A percentile compares a stretch with the other conserved stretches of the same genome.
phyloP scores from a whole-genome alignment of 2,797 vertebrate species.

The Centropyge bicolor region DNA sequence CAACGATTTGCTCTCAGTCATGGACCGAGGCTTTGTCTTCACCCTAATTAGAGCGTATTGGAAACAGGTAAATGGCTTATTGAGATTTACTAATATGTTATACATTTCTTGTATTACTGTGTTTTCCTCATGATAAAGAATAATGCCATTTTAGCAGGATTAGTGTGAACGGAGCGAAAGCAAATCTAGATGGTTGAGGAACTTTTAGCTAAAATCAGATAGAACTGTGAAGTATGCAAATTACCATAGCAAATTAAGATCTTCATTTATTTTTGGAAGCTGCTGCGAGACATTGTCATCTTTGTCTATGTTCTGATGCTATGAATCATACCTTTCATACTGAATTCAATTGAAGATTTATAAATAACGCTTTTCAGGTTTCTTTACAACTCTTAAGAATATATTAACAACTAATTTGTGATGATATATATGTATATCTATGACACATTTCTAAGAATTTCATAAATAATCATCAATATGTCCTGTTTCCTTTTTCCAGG shows the following conservation, averaged over 20 bases:
- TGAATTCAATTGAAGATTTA: neutral
- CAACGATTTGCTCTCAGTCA: slow-evolving; percentile 96
- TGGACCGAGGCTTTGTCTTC: slow-evolving; percentile 99
- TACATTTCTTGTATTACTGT: neutral
- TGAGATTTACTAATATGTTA: neutral
- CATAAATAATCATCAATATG: neutral
- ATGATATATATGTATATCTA: neutral
- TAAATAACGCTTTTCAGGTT: neutral
- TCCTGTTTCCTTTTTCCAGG: slow-evolving; percentile 78
- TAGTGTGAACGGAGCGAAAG: neutral
- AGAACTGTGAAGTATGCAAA: neutral
- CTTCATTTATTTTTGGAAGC: neutral
- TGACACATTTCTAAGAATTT: neutral
- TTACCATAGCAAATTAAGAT: neutral
- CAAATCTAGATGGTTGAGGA: neutral
- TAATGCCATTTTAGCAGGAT: neutral
- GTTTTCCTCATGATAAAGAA: neutral
- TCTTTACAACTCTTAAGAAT: neutral
- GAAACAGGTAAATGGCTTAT: slow-evolving; percentile 91
- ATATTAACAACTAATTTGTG: slow-evolving; percentile 3
- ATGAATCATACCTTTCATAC: neutral
- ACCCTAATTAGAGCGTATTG: slow-evolving; percentile 93
- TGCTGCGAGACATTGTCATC: neutral
- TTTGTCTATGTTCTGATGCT: neutral
- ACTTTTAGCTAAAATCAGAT: neutral